phyloP scores from a whole-genome alignment of 2,888 invertebrate species.

The Caenorhabditis sp. region DNA sequence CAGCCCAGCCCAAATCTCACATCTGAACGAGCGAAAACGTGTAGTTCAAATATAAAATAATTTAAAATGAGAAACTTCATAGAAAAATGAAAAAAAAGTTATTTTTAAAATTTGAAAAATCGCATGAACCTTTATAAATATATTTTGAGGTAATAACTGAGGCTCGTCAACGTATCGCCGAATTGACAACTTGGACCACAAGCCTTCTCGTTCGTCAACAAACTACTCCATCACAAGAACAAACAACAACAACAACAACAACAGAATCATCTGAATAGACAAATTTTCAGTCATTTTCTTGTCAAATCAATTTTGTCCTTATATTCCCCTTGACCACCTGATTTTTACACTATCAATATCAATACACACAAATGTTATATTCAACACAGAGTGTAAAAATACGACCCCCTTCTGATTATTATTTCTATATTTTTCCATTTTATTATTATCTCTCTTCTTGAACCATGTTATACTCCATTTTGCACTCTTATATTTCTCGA shows the following conservation, averaged over 20 bases:
- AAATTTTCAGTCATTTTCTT: not conserved
- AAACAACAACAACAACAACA: slow-evolving; percentile 11
- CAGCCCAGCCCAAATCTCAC: too few relatives aligned
- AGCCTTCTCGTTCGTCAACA: slow-evolving; percentile 44
- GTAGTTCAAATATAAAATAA: too few relatives aligned
- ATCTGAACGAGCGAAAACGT: too few relatives aligned
- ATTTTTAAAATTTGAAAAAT: too few relatives aligned
- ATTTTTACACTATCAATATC: not conserved
- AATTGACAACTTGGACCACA: slow-evolving; percentile 45
- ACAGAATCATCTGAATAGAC: not conserved
- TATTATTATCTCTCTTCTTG: not conserved
- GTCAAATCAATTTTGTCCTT: not conserved
- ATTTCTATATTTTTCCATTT: not conserved
- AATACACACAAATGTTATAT: not conserved
- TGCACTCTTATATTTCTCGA: not conserved
- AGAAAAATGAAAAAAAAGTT: too few relatives aligned
- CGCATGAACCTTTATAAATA: too few relatives aligned
- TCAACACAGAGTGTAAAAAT: not conserved
- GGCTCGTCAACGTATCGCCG: slow-evolving; percentile 49
- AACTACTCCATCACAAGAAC: slow-evolving; percentile 13
- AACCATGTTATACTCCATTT: not conserved
- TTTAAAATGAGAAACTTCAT: too few relatives aligned
- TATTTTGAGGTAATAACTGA: slow-evolving; percentile 42
- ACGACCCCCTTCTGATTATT: not conserved
- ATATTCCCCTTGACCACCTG: not conserved